These are phyloP conservation scores for Eledone cirrhosa DNA, from an alignment of 2,888 invertebrate genomes.

Conservation along the genomic window DNA sequence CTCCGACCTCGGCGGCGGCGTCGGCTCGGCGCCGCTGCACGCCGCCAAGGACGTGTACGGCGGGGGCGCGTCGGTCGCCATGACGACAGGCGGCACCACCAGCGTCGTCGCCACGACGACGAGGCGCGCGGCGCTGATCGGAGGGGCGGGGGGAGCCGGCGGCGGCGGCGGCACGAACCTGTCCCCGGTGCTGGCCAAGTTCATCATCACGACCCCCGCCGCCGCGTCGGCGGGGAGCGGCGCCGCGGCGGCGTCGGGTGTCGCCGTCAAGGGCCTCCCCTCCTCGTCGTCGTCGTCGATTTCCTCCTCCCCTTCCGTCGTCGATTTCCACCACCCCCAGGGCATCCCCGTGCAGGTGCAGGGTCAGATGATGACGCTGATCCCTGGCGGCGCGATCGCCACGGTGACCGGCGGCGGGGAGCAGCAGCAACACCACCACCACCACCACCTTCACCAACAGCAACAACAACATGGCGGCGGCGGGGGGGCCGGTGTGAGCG, in stretches of 20 bases:
- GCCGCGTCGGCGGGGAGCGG: neutral
- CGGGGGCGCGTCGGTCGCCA: constrained; percentile 24
- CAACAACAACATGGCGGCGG: constrained; percentile 29
- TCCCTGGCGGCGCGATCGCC: constrained; percentile 23
- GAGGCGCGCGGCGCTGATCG: constrained; percentile 39
- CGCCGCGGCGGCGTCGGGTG: constrained; percentile 42
- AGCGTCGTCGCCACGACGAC: constrained; percentile 31
- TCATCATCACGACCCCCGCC: constrained; percentile 62
- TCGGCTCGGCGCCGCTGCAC: neutral
- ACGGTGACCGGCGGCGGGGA: neutral
- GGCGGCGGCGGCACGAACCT: constrained; percentile 40
- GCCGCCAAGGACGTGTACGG: neutral
- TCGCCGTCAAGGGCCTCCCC: constrained; percentile 51
- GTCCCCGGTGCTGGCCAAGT: constrained; percentile 60
- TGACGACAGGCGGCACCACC: neutral
- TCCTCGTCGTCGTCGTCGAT: constrained; percentile 45
- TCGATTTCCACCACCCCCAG: constrained; percentile 58
- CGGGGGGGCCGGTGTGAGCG: constrained; percentile 27
- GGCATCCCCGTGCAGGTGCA: constrained; percentile 47
- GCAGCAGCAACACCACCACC: constrained; percentile 16
- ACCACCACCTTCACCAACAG: constrained; percentile 7
- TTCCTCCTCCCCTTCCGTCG: constrained; percentile 39
- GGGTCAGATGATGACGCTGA: constrained; percentile 39
- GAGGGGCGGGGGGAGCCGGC: constrained; percentile 38
- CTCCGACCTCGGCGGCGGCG: neutral